Evolutionary conservation across 2,797 vertebrate species (phyloP).

Genomic region (Coccyzus lansbergi): DNA sequence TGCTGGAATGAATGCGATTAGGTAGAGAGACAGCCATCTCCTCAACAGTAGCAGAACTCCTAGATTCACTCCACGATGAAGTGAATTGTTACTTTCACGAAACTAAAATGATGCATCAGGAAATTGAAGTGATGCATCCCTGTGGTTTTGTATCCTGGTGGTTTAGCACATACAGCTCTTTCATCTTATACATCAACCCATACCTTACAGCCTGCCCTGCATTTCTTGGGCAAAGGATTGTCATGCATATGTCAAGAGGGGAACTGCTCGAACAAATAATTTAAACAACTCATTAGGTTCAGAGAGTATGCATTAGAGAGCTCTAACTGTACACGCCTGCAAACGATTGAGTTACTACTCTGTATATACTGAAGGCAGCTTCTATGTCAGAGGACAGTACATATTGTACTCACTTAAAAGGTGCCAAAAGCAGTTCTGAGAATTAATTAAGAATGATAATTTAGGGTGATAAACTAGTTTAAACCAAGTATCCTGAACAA

Average conservation of each 20-base stretch:
- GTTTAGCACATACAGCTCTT: not conserved
- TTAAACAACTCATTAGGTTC: not conserved
- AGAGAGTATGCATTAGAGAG: not conserved
- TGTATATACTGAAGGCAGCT: not conserved
- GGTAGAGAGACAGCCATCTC: not conserved
- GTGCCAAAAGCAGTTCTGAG: not conserved
- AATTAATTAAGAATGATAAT: not conserved
- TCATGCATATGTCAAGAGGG: not conserved
- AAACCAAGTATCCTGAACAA: not conserved
- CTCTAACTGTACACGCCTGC: not conserved
- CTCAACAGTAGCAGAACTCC: not conserved
- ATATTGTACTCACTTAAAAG: not conserved
- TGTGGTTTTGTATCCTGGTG: not conserved
- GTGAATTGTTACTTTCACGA: constrained; percentile 6
- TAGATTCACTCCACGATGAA: not conserved
- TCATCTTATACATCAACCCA: not conserved
- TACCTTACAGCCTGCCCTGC: not conserved
- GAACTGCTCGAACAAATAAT: not conserved
- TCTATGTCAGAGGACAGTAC: not conserved
- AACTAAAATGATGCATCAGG: constrained; percentile 4
- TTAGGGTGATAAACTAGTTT: not conserved
- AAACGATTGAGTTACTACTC: not conserved
- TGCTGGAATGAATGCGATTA: not conserved
- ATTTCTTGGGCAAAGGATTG: not conserved
- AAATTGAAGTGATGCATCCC: constrained; percentile 1